A percentile compares a stretch with the other conserved stretches of the same genome.
Evolutionary conservation across 1,140 invertebrate genomes (phyloP).

Genomic region (Bombus haemorrhoidalis): DNA sequence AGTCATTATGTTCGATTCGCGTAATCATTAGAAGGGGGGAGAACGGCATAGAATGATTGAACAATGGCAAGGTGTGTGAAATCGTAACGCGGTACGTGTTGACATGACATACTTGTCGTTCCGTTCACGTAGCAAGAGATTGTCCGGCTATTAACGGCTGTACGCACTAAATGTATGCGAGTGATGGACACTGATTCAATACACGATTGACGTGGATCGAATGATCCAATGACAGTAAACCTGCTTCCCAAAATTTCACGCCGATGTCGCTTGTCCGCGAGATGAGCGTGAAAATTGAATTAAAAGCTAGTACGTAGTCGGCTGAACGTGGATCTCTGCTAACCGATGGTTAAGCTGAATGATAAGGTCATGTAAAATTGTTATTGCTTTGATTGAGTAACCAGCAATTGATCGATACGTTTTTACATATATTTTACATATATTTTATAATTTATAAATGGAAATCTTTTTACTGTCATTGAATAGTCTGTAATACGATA

Average conservation of each 20-base stretch:
- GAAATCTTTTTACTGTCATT: background rate
- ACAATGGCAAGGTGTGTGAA: constrained; percentile 54
- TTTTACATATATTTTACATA: too few species aligned
- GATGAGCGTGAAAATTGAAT: constrained; percentile 54
- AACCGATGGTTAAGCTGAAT: background rate
- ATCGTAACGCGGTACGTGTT: constrained; percentile 56
- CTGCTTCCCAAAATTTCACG: constrained; percentile 50
- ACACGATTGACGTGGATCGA: constrained; percentile 68
- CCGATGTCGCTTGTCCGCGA: constrained; percentile 42
- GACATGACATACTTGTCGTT: constrained; percentile 67
- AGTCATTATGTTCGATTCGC: constrained; percentile 2
- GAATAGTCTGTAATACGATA: too few species aligned
- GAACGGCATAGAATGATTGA: constrained; percentile 31
- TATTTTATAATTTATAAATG: background rate
- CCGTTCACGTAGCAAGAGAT: constrained; percentile 66
- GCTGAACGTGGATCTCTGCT: background rate
- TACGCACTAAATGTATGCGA: constrained; percentile 56
- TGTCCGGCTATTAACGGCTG: constrained; percentile 62
- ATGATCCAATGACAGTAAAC: constrained; percentile 69
- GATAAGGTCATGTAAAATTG: background rate
- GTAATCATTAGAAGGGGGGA: background rate
- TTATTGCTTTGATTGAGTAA: background rate
- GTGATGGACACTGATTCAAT: constrained; percentile 70
- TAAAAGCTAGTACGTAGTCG: constrained; percentile 47
- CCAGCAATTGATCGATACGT: too few species aligned